Conservation (phyloP, 2,797 vertebrate species). For the Synaphobranchus kaupii region DNA sequence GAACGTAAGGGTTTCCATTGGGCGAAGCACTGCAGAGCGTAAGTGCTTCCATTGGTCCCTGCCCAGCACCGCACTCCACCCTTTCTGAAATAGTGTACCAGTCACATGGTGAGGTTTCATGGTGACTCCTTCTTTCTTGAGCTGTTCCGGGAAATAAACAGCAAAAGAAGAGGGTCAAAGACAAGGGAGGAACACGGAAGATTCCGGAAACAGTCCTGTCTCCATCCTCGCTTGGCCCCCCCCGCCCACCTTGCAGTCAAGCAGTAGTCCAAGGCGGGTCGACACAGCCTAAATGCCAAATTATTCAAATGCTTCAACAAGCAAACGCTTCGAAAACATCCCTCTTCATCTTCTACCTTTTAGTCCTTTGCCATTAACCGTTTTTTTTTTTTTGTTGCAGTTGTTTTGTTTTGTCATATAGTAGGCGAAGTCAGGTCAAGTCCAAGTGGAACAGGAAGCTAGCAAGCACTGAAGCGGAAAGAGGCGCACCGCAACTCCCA, state of each 20-base stretch:
- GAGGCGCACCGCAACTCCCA: neutral
- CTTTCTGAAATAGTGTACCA: neutral
- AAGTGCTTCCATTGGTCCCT: neutral
- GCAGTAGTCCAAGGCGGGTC: conserved; percentile 36
- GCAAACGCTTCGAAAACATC: neutral
- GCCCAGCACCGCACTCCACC: no score
- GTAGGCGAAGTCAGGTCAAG: conserved; percentile 38
- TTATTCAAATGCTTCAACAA: neutral
- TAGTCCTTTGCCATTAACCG: conserved; percentile 1
- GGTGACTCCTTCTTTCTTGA: neutral
- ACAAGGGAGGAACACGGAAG: conserved; percentile 47
- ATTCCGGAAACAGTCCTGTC: conserved; percentile 31
- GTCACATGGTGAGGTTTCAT: conserved; percentile 1
- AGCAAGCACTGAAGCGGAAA: conserved; percentile 55
- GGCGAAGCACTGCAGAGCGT: neutral
- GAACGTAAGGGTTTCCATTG: neutral
- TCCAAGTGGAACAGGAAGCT: conserved; percentile 60
- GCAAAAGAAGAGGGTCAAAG: neutral
- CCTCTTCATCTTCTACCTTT: conserved; percentile 3
- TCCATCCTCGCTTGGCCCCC: conserved; percentile 48
- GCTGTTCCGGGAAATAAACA: neutral
- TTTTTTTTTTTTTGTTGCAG: neutral
- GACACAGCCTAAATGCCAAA: neutral
- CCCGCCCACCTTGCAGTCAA: conserved; percentile 28
- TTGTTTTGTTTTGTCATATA: neutral